Conservation (phyloP, 1,140 invertebrate species). For the Pseudomyrmex concolor region DNA sequence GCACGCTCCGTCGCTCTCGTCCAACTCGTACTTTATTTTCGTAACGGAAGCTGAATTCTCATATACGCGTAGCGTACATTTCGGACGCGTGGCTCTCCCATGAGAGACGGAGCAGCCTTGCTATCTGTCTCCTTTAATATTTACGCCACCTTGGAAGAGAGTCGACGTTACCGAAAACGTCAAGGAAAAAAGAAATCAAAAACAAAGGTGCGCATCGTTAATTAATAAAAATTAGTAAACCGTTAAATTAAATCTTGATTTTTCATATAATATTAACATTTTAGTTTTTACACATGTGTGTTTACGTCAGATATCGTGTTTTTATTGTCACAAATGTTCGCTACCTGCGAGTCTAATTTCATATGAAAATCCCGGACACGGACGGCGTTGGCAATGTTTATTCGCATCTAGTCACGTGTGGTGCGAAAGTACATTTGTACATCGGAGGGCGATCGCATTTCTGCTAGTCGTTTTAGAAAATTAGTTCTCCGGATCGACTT, state of each 20-base stretch:
- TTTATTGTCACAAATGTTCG: neutral
- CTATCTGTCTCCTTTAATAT: constrained; percentile 72
- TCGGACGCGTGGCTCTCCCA: constrained; percentile 55
- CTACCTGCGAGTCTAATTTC: constrained; percentile 5
- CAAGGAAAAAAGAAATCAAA: constrained; percentile 1
- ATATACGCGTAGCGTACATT: constrained; percentile 52
- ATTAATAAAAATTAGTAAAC: no score
- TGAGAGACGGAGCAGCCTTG: constrained; percentile 49
- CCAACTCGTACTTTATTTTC: constrained; percentile 70
- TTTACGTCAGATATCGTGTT: neutral
- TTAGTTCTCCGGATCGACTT: constrained; percentile 52
- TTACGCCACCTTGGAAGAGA: constrained; percentile 32
- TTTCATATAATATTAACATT: no score
- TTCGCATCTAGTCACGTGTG: constrained; percentile 31
- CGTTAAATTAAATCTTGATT: no score
- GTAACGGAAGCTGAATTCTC: constrained; percentile 73
- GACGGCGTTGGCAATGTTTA: constrained; percentile 2
- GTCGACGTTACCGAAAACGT: constrained; percentile 21
- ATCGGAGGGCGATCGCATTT: constrained; percentile 17
- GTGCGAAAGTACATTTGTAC: constrained; percentile 40
- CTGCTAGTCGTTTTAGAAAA: constrained; percentile 46
- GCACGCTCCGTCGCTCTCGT: constrained; percentile 66
- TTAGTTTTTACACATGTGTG: neutral
- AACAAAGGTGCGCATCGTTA: neutral
- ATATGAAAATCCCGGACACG: neutral